Evolutionary conservation across 2,888 invertebrate species (phyloP).

Genomic region (Andrena fulva): DNA sequence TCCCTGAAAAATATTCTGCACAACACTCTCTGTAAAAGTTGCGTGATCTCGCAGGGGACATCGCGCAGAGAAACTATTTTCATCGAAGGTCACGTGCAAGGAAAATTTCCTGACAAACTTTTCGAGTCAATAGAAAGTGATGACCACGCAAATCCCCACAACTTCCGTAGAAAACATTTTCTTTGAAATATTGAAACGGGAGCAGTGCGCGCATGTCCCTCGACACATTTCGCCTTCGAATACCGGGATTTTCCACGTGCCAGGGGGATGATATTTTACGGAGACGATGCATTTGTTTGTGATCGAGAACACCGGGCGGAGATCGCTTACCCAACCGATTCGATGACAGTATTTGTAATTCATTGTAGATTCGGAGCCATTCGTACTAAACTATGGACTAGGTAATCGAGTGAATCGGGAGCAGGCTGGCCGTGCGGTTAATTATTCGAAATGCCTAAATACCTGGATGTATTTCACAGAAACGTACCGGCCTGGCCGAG

Average conservation of each 20-base stretch:
- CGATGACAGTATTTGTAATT: constrained; percentile 39
- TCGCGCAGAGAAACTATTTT: too few species aligned
- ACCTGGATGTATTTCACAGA: constrained; percentile 76
- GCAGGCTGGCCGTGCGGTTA: constrained; percentile 62
- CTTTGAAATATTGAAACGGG: too few species aligned
- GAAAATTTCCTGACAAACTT: too few species aligned
- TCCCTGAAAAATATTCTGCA: too few species aligned
- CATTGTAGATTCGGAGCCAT: constrained; percentile 8
- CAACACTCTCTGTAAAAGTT: too few species aligned
- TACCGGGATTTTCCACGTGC: neutral
- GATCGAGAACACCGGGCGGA: neutral
- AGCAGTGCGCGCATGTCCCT: too few species aligned
- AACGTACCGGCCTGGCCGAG: constrained; percentile 56
- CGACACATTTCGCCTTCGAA: neutral
- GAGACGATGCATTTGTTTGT: constrained; percentile 14
- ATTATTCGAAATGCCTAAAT: constrained; percentile 79
- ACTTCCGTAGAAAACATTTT: too few species aligned
- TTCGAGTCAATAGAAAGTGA: too few species aligned
- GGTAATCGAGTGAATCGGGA: constrained; percentile 42
- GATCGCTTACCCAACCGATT: constrained; percentile 17
- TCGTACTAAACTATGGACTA: constrained; percentile 17
- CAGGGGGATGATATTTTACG: neutral
- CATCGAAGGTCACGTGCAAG: too few species aligned
- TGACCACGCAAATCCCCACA: too few species aligned
- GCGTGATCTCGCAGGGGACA: too few species aligned